Evolutionary conservation across 2,888 invertebrate genomes (phyloP).

Genomic region (Apotomis betuletana): DNA sequence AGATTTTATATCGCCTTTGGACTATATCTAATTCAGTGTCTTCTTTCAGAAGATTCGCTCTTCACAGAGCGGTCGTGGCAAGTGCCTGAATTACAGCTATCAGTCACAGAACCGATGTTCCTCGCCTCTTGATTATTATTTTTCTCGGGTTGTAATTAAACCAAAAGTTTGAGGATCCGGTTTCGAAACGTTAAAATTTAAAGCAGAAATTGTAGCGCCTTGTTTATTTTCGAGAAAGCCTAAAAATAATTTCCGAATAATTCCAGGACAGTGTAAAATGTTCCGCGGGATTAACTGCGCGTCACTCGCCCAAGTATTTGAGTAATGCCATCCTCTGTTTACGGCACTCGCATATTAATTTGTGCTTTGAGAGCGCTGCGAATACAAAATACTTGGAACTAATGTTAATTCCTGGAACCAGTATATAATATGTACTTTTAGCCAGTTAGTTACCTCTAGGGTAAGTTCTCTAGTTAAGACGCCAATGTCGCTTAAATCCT

Average conservation of each 20-base stretch:
- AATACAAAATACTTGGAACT: slow-evolving; percentile 4
- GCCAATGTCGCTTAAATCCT: no score
- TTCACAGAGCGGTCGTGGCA: no score
- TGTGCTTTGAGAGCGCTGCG: slow-evolving; percentile 11
- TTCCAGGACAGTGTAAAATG: slow-evolving; percentile 26
- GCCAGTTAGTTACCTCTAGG: no score
- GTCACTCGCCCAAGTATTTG: slow-evolving; percentile 37
- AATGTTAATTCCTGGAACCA: slow-evolving; percentile 17
- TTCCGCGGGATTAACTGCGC: slow-evolving; percentile 36
- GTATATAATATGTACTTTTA: not conserved
- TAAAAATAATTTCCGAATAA: slow-evolving; percentile 27
- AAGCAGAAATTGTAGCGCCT: slow-evolving; percentile 6
- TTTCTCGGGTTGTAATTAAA: no score
- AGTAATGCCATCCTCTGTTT: slow-evolving; percentile 39
- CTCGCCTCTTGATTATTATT: no score
- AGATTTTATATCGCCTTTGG: no score
- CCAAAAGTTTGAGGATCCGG: not conserved
- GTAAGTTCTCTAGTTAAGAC: no score
- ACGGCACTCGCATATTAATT: slow-evolving; percentile 39
- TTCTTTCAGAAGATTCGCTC: no score
- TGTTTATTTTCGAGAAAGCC: slow-evolving; percentile 9
- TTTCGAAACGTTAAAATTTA: not conserved
- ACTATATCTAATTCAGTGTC: no score
- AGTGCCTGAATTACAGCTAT: no score
- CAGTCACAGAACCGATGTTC: no score